Percentiles rank a stretch among this genome's conserved stretches.
phyloP scores from a whole-genome alignment of 2,113 vertebrate genomes.

The Semicossyphus pulcher region DNA sequence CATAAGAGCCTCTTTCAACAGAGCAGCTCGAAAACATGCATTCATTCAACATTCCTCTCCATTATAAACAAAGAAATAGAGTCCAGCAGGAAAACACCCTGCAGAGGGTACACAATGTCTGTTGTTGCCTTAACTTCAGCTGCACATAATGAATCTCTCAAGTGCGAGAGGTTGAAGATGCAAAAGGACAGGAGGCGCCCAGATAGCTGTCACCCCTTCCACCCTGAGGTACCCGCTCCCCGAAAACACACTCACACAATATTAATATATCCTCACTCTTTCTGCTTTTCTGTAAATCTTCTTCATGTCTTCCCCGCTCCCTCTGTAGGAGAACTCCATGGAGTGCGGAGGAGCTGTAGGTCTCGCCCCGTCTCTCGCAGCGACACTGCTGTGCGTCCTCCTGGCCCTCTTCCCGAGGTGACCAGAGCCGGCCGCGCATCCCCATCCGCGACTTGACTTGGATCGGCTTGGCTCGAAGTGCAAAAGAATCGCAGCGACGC shows the following conservation, averaged over 20 bases:
- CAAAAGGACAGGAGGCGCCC: slow-evolving; percentile 97
- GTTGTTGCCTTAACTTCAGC: slow-evolving; percentile 87
- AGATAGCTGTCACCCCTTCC: slow-evolving; percentile 97
- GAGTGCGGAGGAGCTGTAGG: slow-evolving; percentile 79
- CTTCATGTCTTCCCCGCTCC: background rate
- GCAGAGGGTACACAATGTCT: slow-evolving; percentile 15
- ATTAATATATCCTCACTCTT: no score
- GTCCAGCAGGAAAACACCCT: slow-evolving; percentile 36
- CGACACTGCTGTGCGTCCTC: slow-evolving; percentile 70
- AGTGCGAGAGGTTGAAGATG: slow-evolving; percentile 95
- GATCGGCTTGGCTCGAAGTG: slow-evolving; percentile 85
- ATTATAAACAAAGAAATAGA: slow-evolving; percentile 39
- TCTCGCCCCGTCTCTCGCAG: slow-evolving; percentile 61
- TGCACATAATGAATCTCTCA: slow-evolving; percentile 98
- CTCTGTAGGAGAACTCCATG: slow-evolving; percentile 83
- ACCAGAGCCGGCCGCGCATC: slow-evolving; percentile 82
- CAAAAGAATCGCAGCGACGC: slow-evolving; percentile 86
- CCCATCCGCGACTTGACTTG: slow-evolving; percentile 82
- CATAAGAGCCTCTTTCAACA: slow-evolving; percentile 1
- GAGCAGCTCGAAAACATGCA: slow-evolving; percentile 5
- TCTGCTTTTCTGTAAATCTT: no score
- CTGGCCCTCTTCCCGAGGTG: slow-evolving; percentile 86
- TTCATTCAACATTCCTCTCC: no score
- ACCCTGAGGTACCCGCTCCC: slow-evolving; percentile 87
- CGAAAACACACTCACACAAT: background rate